Conservation (phyloP, 1,140 invertebrate genomes). For the Plutomurus gul region DNA sequence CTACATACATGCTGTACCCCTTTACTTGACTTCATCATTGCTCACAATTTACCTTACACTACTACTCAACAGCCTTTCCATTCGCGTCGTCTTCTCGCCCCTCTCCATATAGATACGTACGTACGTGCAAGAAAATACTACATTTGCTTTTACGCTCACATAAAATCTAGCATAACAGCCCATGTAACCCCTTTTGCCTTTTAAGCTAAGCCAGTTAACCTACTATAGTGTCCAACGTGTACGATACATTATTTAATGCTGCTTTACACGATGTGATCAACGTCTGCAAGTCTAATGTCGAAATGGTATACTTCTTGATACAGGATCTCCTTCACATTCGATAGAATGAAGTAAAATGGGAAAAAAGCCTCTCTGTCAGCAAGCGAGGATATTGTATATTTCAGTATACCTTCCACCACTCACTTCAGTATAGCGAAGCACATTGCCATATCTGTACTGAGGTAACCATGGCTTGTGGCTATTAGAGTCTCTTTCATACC, state of each 20-base stretch:
- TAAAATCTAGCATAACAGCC: not conserved
- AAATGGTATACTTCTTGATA: not conserved
- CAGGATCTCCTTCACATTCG: not conserved
- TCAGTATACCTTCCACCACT: not conserved
- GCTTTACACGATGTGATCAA: not conserved
- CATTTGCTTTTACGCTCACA: not conserved
- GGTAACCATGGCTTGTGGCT: not conserved
- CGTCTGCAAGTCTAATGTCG: not conserved
- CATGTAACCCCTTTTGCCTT: conserved; percentile 15
- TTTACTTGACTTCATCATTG: too few species aligned
- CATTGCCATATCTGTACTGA: not conserved
- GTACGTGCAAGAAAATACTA: too few species aligned
- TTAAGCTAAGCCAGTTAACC: conserved; percentile 15
- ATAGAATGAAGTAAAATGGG: not conserved
- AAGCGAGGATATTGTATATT: not conserved
- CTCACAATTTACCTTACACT: too few species aligned
- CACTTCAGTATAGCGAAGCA: not conserved
- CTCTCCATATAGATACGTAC: too few species aligned
- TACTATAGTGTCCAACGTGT: not conserved
- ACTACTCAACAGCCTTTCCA: too few species aligned
- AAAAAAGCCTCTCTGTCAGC: not conserved
- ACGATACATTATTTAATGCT: conserved; percentile 1
- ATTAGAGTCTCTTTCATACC: not conserved
- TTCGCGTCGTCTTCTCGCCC: too few species aligned
- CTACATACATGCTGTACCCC: too few species aligned